A percentile compares a stretch with the other conserved stretches of the same genome.
Evolutionary conservation across 2,797 vertebrate genomes (phyloP).

Genomic region (Monodelphis domestica): DNA sequence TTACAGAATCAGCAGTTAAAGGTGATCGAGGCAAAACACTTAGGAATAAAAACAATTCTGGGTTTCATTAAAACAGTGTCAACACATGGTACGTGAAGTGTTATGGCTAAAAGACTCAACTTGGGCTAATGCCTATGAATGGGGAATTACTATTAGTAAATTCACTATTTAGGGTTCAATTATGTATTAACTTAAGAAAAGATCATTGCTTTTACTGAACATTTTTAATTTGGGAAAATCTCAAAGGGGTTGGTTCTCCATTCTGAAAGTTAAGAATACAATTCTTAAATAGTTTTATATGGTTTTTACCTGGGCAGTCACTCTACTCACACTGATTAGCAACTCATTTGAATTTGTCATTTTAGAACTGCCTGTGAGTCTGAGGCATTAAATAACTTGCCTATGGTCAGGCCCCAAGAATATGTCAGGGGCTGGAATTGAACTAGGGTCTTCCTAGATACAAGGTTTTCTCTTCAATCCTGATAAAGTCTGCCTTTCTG

Average conservation of each 20-base stretch:
- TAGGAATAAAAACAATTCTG: not conserved
- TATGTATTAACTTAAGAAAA: constrained; percentile 2
- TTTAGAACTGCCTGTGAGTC: not conserved
- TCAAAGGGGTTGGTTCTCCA: not conserved
- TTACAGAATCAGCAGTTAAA: constrained; percentile 6
- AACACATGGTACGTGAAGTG: not conserved
- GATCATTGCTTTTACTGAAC: constrained; percentile 22
- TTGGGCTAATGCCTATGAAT: not conserved
- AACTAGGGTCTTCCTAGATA: not conserved
- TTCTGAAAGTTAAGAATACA: not conserved
- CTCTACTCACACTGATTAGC: not conserved
- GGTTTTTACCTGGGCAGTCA: not conserved
- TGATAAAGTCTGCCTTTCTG: not conserved
- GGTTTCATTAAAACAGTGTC: not conserved
- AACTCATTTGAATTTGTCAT: not conserved
- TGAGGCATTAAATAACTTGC: not conserved
- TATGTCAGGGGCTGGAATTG: not conserved
- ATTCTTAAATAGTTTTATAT: not conserved
- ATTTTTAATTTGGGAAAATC: constrained; percentile 7
- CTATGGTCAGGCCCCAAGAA: not conserved
- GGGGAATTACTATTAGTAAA: not conserved
- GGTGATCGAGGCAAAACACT: not conserved
- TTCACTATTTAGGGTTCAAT: not conserved
- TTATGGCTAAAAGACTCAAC: constrained; percentile 7
- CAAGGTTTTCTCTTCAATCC: not conserved